phyloP scores from a whole-genome alignment of 2,888 invertebrate genomes.

The Nesidiocoris tenuis region DNA sequence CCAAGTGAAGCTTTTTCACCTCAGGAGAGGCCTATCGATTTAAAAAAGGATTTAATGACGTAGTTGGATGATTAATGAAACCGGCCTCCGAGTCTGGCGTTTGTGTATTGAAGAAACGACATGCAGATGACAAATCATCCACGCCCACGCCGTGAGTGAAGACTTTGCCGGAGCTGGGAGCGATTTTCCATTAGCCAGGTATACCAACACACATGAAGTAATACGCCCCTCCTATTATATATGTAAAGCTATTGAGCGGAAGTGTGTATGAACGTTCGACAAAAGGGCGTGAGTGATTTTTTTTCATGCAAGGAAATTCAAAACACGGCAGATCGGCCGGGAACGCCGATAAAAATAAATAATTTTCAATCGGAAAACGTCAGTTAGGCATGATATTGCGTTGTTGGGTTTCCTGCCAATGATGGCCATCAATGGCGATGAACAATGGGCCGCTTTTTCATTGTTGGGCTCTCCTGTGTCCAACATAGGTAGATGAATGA shows the following conservation, averaged over 20 bases:
- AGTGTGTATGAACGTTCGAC: not conserved
- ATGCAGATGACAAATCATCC: slow-evolving; percentile 43
- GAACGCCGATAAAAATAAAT: slow-evolving; percentile 1
- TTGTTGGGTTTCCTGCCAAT: not conserved
- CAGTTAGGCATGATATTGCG: not conserved
- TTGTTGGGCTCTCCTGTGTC: not conserved
- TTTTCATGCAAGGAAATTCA: not conserved
- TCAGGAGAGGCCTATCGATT: slow-evolving; percentile 21
- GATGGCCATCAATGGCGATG: not conserved
- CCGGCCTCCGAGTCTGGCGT: not conserved
- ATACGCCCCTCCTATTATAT: not conserved
- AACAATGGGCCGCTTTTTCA: not conserved
- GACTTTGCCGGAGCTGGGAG: not conserved
- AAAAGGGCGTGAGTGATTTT: not conserved
- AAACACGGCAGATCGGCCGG: not conserved
- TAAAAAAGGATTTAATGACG: slow-evolving; percentile 37
- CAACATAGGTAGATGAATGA: not conserved
- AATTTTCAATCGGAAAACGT: slow-evolving; percentile 2
- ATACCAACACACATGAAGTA: not conserved
- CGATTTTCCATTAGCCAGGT: not conserved
- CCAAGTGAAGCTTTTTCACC: not conserved
- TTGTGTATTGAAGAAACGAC: slow-evolving; percentile 29
- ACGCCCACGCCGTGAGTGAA: not conserved
- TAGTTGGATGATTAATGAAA: slow-evolving; percentile 32
- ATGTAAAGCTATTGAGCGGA: not conserved